A percentile compares a stretch with the other conserved stretches of the same genome.
Conservation (phyloP, 1,140 invertebrate species). For the Chironomus striatipennis region DNA sequence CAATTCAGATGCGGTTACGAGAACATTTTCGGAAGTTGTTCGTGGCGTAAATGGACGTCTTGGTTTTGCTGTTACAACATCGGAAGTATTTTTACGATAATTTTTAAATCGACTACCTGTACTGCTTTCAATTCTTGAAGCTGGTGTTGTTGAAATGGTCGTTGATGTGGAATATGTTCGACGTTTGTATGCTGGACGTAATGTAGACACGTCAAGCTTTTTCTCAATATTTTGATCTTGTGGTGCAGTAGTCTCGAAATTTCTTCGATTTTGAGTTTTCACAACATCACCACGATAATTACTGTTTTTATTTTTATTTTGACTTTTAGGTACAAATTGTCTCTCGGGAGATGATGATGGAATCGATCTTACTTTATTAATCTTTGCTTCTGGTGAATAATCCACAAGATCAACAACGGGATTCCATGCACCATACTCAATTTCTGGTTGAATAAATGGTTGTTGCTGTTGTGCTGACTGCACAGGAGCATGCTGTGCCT, state of each 20-base stretch:
- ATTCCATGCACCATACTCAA: constrained; percentile 2
- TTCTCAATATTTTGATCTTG: neutral
- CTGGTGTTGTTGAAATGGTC: neutral
- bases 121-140: neutral
- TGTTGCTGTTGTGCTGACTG: neutral
- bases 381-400: neutral
- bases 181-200: neutral
- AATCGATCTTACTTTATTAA: constrained; percentile 19
- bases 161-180: neutral
- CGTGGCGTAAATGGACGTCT: neutral
- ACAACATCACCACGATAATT: too few species aligned
- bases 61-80: neutral
- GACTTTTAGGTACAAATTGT: neutral
- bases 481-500: neutral
- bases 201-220: neutral
- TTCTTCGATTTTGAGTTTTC: neutral
- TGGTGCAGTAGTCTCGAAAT: neutral
- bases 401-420: neutral
- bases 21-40: neutral
- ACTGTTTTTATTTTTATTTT: neutral
- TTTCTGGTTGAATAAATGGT: neutral
- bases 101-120: neutral
- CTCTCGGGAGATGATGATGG: neutral
- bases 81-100: neutral
- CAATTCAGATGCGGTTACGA: neutral